Evolutionary conservation across 2,797 vertebrate species (phyloP), one percentile per base, ranked within the genome.

Genomic region (Schizopygopsis malacanthus): DNA sequence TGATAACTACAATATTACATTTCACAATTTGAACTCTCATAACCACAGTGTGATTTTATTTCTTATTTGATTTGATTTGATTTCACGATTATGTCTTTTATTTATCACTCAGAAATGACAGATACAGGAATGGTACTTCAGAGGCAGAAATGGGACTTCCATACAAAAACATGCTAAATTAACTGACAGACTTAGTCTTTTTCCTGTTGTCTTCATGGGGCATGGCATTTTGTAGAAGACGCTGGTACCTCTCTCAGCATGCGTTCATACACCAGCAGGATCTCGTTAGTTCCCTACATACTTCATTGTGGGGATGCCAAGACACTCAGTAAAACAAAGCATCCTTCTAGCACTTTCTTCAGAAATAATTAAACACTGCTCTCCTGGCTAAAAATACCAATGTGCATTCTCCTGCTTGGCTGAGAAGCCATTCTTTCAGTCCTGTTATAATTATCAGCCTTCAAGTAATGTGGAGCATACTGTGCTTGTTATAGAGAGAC

Each of bases 361-460:
- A 87, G 47, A 77, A 85, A 69, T 85, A 82, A 82, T 88, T 82
- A 85, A 85, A 82, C 63, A 75, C 86, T 78, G 28, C 37, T 71
- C 63, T 79, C 10, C 37, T 8, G 50, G 59, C 85, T 82, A 82
- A 76, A 67, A 77, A 77, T 82, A 82, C n/a, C 79, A 81, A 6
- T 67, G 37, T 75, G 54, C 43, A 28, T 73, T 81, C 22, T 77
- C 50, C 65, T 81, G 41, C 25, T 45, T 41, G 67, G 4, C 45
- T 28, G 20, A 43, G 45, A 81, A 73, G 45, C 56, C 83, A 65
- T 82, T 76, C 61, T 81, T 52, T 25, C 37, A 67, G 79, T 61
- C 25, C 45, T 50, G 25, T 43, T 47, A 54, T 85, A n/a, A 70
- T 84, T 63, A 77, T 87, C 72, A 63, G 63, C 82, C 52, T 47